Percentiles rank a stretch among this genome's conserved stretches.
phyloP scores from a whole-genome alignment of 2,797 vertebrate species.

The Argyrosomus regius region DNA sequence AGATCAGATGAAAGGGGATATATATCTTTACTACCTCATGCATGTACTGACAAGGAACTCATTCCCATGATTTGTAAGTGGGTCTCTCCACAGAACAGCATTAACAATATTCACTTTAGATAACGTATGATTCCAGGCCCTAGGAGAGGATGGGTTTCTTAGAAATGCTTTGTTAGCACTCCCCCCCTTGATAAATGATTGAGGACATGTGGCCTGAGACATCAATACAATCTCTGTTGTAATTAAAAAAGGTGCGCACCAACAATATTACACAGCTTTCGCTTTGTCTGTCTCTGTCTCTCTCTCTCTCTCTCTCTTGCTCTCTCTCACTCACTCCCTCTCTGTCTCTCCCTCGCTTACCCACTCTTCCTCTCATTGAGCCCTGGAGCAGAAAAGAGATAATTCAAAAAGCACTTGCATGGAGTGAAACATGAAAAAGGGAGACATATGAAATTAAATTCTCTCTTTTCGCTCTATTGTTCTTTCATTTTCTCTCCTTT shows the following conservation, averaged over 20 bases:
- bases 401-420: conserved; percentile 83
- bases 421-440: conserved; percentile 79
- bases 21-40: conserved; percentile 68
- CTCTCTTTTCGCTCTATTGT: conserved; percentile 81
- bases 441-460: conserved; percentile 82
- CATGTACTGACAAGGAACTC: conserved; percentile 69
- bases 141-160: conserved; percentile 73
- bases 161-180: conserved; percentile 86
- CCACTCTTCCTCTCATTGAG: conserved; percentile 67
- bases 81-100: conserved; percentile 74
- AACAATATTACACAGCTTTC: conserved; percentile 82
- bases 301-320: conserved; percentile 22
- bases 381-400: conserved; percentile 81
- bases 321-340: neutral
- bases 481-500: conserved; percentile 78
- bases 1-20: conserved; percentile 59
- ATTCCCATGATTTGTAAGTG: conserved; percentile 81
- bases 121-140: conserved; percentile 78
- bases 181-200: conserved; percentile 86
- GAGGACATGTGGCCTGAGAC: conserved; percentile 82
- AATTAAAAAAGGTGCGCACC: conserved; percentile 86
- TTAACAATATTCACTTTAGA: conserved; percentile 85
- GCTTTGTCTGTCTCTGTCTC: conserved; percentile 56
- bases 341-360: conserved; percentile 42
- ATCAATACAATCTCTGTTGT: conserved; percentile 87